Evolutionary conservation across 1,140 invertebrate species (phyloP), one percentile per base, ranked within the genome.

Genomic region (Sycophaga agraensis): DNA sequence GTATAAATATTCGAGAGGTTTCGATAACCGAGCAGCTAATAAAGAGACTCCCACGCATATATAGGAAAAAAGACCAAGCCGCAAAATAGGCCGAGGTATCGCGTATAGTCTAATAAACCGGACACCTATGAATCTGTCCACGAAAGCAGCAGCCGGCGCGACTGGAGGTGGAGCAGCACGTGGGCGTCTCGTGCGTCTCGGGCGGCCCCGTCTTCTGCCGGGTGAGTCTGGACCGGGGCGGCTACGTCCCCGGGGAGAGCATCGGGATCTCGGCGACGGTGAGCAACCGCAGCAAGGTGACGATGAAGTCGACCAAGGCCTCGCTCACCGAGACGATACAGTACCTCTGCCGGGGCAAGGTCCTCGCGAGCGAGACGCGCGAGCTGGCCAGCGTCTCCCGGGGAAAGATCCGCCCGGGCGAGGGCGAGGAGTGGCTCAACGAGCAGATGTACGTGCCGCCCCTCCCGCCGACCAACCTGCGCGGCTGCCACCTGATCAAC

Each of bases 381-480:
- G 93, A 95, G 78, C 78, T 97, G 68, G 90, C 92, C 2, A 87
- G 89, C 11, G 82, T 94, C 42, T 85, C 85, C 21, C 85, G 90
- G 66, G 93, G 93, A 6, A 93, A 93, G 81, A 90, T 94, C 53
- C 85, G 89, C 51, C 86, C 92, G 0, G 90, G 90, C 5, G 89
- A 88, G 65, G 86, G 85, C 40, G 92, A 94, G 73, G 88, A 92
- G 76, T 97, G 93, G 93, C 85, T 88, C 42, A 91, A 91, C 73
- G 93, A 96, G 78, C 89, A 93, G 75, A 86, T 97, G 48, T 94
- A 94, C 75, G 92, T 98, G 57, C 95, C 96, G 58, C 93, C 96
- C 17, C 80, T 98, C 64, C 95, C 95, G 45, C 96, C 96, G 11
- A 97, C 95, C 19, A 95, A 96, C 83, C 82, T 98, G n/a, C 84